Evolutionary conservation across 2,797 vertebrate genomes (phyloP), one percentile per base, ranked within the genome.

Genomic region (Lepidocolaptes lacrymiger): DNA sequence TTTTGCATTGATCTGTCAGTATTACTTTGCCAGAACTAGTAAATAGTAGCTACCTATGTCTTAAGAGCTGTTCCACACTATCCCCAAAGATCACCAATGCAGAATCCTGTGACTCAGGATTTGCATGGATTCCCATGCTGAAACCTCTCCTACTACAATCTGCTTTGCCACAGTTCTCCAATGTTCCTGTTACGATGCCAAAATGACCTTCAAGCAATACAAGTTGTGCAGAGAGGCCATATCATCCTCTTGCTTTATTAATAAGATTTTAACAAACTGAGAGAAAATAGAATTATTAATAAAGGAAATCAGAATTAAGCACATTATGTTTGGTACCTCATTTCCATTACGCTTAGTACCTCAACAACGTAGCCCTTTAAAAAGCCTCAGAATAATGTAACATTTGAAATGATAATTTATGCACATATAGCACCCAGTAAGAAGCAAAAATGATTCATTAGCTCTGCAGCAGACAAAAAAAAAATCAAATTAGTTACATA

Each of bases 401-500:
- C 54, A 79, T 61, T 56, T 87, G 48, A 94, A 78, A 82, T 88
- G 68, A 46, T 72, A 79, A 76, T 89, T 93, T 79, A 76, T 46
- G 34, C 23, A 73, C 0, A 0, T 48, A n/a, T 12, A 76, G 28
- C 63, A 77, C 23, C 52, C 72, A 75, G n/a, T 71, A 54, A 88
- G 52, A 55, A 78, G 69, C 48, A 80, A 81, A 83, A 88, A 67
- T 64, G 2, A 89, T 62, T 92, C 55, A 94, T 95, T 80, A 93
- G 69, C 77, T 80, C 41, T 55, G 68, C 62, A 83, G 76, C 34
- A 89, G 56, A 78, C 71, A 78, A 52, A 61, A 69, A 64, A 75
- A 81, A 58, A 80, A 82, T 73, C 19, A 67, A 85, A 91, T 84
- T 81, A 96, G 89, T 79, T 92, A 84, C 76, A 91, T 43, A 73